Percentiles rank a stretch among this genome's conserved stretches.
Evolutionary conservation across 2,113 vertebrate genomes (phyloP).

Genomic region (Ctenomys sociabilis): DNA sequence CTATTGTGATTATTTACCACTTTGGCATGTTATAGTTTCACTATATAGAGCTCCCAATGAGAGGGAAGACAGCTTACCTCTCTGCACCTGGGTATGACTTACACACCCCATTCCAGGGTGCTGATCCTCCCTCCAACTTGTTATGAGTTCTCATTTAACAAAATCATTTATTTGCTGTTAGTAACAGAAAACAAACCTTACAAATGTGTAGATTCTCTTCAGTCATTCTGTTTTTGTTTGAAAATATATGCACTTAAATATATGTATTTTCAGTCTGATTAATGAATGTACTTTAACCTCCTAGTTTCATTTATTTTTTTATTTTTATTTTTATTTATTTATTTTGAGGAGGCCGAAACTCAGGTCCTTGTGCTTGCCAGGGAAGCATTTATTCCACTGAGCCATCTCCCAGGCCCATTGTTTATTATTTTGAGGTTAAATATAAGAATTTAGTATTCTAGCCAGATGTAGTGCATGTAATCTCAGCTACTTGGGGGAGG

Average conservation of each 20-base stretch:
- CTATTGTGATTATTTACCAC: background rate
- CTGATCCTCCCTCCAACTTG: background rate
- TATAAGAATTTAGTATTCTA: background rate
- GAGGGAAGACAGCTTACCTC: background rate
- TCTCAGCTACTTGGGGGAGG: background rate
- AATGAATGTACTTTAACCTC: background rate
- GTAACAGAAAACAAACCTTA: background rate
- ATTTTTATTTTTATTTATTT: no score
- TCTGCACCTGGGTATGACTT: background rate
- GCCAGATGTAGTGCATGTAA: background rate
- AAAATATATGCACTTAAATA: background rate
- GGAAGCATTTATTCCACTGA: no score
- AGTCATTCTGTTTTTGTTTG: conserved; percentile 9
- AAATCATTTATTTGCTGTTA: conserved; percentile 48
- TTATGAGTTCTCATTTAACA: background rate
- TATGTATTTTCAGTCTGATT: background rate
- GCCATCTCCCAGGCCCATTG: no score
- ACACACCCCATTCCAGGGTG: background rate
- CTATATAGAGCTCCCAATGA: background rate
- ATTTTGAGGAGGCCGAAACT: no score
- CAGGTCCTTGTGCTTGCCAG: no score
- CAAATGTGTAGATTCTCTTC: background rate
- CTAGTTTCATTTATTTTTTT: no score
- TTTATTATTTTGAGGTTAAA: conserved; percentile 24
- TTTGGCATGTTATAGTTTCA: background rate